phyloP scores from a whole-genome alignment of 2,888 invertebrate genomes.

The Gastracanthus pulcherrimus region DNA sequence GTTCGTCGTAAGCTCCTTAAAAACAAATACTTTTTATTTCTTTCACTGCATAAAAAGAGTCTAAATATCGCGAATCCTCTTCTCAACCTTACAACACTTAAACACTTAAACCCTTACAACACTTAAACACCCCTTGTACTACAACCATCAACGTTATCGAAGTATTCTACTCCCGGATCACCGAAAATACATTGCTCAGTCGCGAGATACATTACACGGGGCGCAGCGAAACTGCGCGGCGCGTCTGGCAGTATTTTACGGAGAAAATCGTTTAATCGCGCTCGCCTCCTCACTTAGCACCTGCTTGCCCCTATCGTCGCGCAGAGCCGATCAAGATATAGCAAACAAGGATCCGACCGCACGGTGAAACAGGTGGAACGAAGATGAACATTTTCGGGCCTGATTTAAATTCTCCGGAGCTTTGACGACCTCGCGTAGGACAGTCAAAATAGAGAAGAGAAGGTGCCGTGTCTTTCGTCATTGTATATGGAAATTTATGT shows the following conservation, averaged over 20 bases:
- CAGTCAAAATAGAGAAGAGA: no score
- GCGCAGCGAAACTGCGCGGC: background rate
- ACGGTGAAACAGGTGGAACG: constrained; percentile 44
- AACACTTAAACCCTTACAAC: no score
- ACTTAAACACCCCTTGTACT: no score
- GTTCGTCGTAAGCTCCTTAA: no score
- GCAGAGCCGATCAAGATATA: constrained; percentile 55
- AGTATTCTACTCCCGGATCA: no score
- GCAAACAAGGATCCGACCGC: constrained; percentile 27
- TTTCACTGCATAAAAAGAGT: no score
- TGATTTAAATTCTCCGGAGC: constrained; percentile 38
- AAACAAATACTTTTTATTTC: no score
- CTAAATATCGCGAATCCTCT: no score
- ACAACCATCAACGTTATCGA: constrained; percentile 16
- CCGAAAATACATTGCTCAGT: no score
- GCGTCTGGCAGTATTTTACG: constrained; percentile 19
- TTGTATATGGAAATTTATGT: no score
- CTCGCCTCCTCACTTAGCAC: constrained; percentile 46
- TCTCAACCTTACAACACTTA: no score
- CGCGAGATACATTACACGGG: constrained; percentile 26
- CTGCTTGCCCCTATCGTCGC: constrained; percentile 54
- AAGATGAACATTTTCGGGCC: background rate
- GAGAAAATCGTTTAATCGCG: constrained; percentile 47
- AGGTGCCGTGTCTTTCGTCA: no score
- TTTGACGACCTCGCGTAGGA: background rate